Evolutionary conservation across 1,140 invertebrate genomes (phyloP), one percentile per base, ranked within the genome.

Genomic region (Polypedilum vanderplanki): DNA sequence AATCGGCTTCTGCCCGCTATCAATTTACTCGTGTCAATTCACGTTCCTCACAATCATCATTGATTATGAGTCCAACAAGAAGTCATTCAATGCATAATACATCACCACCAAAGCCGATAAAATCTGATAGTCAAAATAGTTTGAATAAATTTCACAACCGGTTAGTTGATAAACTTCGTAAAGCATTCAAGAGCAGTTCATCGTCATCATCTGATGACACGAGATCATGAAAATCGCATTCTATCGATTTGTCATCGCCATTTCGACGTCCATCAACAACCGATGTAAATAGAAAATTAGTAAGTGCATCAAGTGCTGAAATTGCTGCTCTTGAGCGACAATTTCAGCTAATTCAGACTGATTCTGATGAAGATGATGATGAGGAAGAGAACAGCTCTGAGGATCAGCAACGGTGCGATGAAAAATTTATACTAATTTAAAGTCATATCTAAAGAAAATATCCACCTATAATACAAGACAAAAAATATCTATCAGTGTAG

Each of bases 81-180:
- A 80, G 57, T 79, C 79, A 46, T 85, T 84, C n/a, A 85, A 86
- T n/a, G 18, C 15, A 57, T 12, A n/a, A 22, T 18, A 20, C 17
- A 20, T 70, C 65, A 70, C 86, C 87, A 18, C 85, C 86, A n/a
- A 87, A 87, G 78, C 15, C 65, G 17, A 12, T 18, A 7, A 18
- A 18, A 20, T 85, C 84, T 74, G 85, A 84, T 41, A 82, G 87
- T 80, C 76, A 85, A 10, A 85, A 79, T 76, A 89, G 88, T 73
- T 81, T 90, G 74, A 89, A 89, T 81, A 90, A 89, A 81, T 90
- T 90, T 79, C 88, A 90, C 82, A 88, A 85, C 76, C 84, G 87
- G 10, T 80, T 90, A 22, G 86, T 90, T 74, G 88, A 90, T 78
- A 88, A 89, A 79, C 79, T 90, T 77, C 17, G 65, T 7, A 70